A percentile compares a stretch with the other conserved stretches of the same genome.
Evolutionary conservation across 35 echinoderm and acorn worm genomes (phyloP).

Genomic region (Antedon bifida): DNA sequence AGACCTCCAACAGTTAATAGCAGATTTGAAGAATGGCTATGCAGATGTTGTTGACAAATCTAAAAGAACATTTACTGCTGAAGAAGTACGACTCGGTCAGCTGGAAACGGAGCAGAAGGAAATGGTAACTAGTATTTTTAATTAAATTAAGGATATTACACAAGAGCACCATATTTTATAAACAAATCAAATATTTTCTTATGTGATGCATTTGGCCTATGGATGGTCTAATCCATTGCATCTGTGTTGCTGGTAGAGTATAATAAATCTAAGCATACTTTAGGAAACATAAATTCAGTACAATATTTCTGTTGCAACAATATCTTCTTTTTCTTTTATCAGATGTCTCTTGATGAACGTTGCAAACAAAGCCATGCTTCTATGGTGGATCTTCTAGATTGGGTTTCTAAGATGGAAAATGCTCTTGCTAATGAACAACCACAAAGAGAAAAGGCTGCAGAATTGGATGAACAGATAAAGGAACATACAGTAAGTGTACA

Average conservation of each 20-base stretch:
- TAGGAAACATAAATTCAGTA: too few species aligned
- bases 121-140: conserved; percentile 28
- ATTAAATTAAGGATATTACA: too few species aligned
- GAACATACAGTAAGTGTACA: conserved; percentile 37
- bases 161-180: too few species aligned
- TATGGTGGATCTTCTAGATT: conserved; percentile 26
- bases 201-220: too few species aligned
- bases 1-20: conserved; percentile 22
- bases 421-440: conserved; percentile 76
- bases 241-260: too few species aligned
- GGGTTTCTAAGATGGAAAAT: conserved; percentile 52
- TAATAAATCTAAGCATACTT: too few species aligned
- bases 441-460: conserved; percentile 40
- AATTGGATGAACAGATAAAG: conserved; percentile 52
- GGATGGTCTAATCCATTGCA: too few species aligned
- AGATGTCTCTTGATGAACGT: neutral
- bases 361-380: neutral
- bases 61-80: conserved; percentile 9
- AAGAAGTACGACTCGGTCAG: conserved; percentile 31
- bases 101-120: conserved; percentile 54
- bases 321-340: neutral
- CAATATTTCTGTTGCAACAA: neutral
- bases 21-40: conserved; percentile 45
- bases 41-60: conserved; percentile 45
- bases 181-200: too few species aligned